Evolutionary conservation across 2,113 vertebrate genomes (phyloP), one percentile per base, ranked within the genome.

Genomic region (Colossoma macropomum): DNA sequence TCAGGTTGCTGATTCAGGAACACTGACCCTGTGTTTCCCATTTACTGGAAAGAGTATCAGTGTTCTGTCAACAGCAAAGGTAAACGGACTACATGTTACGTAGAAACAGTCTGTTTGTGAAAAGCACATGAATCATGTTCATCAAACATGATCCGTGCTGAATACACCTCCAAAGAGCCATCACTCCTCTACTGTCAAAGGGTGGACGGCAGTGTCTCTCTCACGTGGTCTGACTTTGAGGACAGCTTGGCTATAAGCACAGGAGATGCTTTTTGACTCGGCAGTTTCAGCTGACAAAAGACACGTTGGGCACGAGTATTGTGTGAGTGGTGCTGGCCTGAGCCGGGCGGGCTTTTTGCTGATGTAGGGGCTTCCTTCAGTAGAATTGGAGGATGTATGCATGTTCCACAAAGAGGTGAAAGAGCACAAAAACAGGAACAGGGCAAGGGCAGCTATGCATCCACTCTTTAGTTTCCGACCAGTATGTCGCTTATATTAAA

Each of bases 341-440:
- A 50, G 52, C 19, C 73, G 41, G 72, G 45, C 48, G 15, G n/a
- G 73, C 32, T 68, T 76, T 75, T 60, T 71, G 90, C 88, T 88
- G 87, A 90, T 82, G 87, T 85, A 87, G 34, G 68, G 75, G 84
- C 78, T 93, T 93, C 90, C 92, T 92, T 89, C 77, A 88, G 87
- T 77, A 94, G 92, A 95, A 94, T 93, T 80, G 89, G 90, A 94
- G 94, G 93, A 94, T 94, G 91, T 93, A 89, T 38, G 88, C 85
- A 77, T 91, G 86, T 89, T 90, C 89, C 90, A 83, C 74, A 71
- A 73, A 78, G 83, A 89, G 88, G 88, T 87, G 89, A 89, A 87
- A 30, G 10, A 86, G 85, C 75, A 72, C 86, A 90, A 93, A 92
- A 93, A 93, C 94, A 94, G 94, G 93, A 95, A 93, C 87, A 70